Evolutionary conservation across 2,797 vertebrate genomes (phyloP).

Genomic region (Tiaroga cobitis): DNA sequence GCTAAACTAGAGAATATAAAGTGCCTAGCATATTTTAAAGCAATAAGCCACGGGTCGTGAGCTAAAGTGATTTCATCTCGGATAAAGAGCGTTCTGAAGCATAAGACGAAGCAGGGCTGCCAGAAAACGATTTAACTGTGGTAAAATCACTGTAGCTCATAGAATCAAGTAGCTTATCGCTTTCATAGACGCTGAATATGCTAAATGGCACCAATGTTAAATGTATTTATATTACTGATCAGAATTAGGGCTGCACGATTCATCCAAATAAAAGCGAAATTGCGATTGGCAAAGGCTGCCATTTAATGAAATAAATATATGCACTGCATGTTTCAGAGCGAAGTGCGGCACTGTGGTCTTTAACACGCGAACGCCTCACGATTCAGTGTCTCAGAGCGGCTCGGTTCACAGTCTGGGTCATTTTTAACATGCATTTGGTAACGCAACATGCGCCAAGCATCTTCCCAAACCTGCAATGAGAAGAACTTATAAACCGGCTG

Average conservation of each 20-base stretch:
- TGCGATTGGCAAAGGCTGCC: background rate
- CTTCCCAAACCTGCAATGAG: background rate
- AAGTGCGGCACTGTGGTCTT: background rate
- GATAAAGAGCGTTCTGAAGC: slow-evolving; percentile 4
- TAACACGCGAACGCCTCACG: background rate
- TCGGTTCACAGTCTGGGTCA: background rate
- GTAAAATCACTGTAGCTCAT: background rate
- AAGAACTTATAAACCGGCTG: background rate
- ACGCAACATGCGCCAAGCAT: background rate
- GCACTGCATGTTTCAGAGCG: background rate
- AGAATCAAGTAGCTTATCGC: background rate
- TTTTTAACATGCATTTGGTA: background rate
- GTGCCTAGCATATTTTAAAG: slow-evolving; percentile 29
- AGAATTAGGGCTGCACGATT: background rate
- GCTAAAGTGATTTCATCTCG: slow-evolving; percentile 13
- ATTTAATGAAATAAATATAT: background rate
- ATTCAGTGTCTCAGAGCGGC: background rate
- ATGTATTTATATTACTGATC: background rate
- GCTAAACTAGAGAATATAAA: slow-evolving; percentile 26
- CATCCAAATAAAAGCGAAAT: background rate
- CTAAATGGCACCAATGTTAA: background rate
- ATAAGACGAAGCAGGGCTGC: background rate
- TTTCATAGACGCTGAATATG: background rate
- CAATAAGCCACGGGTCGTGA: slow-evolving; percentile 14
- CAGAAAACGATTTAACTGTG: background rate